Percentiles rank a stretch among this genome's conserved stretches.
Evolutionary conservation across 1,140 invertebrate species (phyloP).

Genomic region (Plodia interpunctella): DNA sequence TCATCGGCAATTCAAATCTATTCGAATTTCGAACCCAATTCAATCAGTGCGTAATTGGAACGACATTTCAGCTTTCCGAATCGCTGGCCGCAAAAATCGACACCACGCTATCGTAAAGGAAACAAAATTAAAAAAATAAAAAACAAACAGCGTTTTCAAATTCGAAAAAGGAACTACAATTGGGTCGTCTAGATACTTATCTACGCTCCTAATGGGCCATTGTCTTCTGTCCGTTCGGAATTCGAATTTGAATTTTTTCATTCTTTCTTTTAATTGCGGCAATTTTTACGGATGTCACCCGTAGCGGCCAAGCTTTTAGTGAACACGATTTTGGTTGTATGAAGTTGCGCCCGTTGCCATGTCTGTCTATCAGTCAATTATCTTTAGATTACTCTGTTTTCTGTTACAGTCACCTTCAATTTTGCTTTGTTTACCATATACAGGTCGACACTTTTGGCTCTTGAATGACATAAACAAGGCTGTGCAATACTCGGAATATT

Average conservation of each 20-base stretch:
- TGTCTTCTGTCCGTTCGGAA: constrained; percentile 45
- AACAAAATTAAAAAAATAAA: constrained; percentile 25
- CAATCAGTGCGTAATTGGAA: constrained; percentile 32
- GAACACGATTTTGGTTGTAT: constrained; percentile 14
- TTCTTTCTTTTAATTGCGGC: constrained; percentile 53
- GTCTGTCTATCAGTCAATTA: constrained; percentile 3
- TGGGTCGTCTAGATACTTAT: constrained; percentile 57
- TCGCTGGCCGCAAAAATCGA: constrained; percentile 49
- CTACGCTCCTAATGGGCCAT: constrained; percentile 60
- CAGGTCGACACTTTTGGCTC: too few relatives aligned
- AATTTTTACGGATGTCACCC: constrained; percentile 65
- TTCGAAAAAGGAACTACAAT: constrained; percentile 55
- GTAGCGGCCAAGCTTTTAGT: constrained; percentile 34
- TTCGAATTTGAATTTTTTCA: constrained; percentile 48
- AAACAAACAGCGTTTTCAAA: constrained; percentile 39
- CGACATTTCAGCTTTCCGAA: constrained; percentile 28
- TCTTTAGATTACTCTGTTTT: constrained; percentile 1
- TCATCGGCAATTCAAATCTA: constrained; percentile 10
- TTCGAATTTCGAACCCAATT: constrained; percentile 21
- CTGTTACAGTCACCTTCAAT: neutral
- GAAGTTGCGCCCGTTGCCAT: neutral
- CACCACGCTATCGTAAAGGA: constrained; percentile 27
- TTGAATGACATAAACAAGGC: too few relatives aligned
- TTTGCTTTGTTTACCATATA: neutral
- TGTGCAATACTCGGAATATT: too few relatives aligned